Percentiles rank a stretch among this genome's conserved stretches.
These are phyloP conservation scores for Smittia aterrima DNA, from an alignment of 2,888 invertebrate species.

Conservation along the genomic window DNA sequence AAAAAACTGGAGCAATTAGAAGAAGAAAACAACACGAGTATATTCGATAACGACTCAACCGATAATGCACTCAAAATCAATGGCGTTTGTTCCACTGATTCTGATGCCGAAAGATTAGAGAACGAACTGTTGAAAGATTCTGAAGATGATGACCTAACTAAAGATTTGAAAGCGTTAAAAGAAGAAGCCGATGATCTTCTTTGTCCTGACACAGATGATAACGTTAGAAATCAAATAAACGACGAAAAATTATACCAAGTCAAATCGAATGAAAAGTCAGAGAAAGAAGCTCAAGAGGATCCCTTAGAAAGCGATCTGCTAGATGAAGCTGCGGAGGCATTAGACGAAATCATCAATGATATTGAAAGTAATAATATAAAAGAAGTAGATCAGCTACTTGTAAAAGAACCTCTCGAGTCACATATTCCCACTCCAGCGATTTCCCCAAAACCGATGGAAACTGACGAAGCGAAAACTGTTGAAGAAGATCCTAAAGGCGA, in stretches of 20 bases:
- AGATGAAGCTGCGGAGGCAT: background rate
- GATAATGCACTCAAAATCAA: too few species aligned
- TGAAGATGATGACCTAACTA: slow-evolving; percentile 33
- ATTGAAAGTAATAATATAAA: background rate
- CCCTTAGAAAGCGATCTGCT: slow-evolving; percentile 12
- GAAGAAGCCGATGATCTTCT: too few species aligned
- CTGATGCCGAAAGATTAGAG: slow-evolving; percentile 36
- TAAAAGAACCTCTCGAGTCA: too few species aligned
- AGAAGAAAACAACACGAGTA: too few species aligned
- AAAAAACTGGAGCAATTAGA: too few species aligned
- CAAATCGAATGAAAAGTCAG: slow-evolving; percentile 26
- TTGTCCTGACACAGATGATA: too few species aligned
- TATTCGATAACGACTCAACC: too few species aligned
- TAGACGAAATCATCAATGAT: background rate
- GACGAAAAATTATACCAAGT: too few species aligned
- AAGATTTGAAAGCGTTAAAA: slow-evolving; percentile 14
- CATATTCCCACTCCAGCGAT: too few species aligned
- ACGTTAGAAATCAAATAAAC: too few species aligned
- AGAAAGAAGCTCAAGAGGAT: slow-evolving; percentile 36
- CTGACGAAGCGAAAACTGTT: background rate
- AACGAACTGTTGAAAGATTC: slow-evolving; percentile 32
- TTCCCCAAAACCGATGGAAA: background rate
- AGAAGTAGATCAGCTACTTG: too few species aligned
- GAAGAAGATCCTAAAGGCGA: background rate
- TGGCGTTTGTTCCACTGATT: too few species aligned